Conservation (phyloP, 1,140 invertebrate genomes). For the Ostrea edulis region DNA sequence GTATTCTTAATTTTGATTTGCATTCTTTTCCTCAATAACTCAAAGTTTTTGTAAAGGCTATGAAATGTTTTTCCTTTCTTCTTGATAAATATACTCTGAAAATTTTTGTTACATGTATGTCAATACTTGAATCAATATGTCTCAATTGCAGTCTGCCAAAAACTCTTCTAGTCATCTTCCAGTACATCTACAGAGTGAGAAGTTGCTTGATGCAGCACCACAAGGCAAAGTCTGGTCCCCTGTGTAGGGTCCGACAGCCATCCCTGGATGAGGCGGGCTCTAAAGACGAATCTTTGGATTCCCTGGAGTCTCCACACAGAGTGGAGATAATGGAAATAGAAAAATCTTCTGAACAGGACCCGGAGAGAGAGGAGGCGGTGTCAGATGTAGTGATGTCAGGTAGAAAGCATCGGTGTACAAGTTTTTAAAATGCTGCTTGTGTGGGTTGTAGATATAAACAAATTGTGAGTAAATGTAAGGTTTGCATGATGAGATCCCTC, state of each 20-base stretch:
- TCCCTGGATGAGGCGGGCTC: neutral
- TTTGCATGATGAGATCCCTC: too few species aligned
- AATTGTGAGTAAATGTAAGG: too few species aligned
- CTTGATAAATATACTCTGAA: too few species aligned
- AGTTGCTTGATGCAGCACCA: constrained; percentile 57
- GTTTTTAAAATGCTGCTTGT: too few species aligned
- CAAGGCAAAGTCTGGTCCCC: neutral
- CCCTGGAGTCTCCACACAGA: constrained; percentile 1
- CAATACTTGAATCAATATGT: neutral
- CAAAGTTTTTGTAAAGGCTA: too few species aligned
- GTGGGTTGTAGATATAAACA: too few species aligned
- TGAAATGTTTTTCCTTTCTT: too few species aligned
- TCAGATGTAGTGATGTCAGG: constrained; percentile 40
- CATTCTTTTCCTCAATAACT: too few species aligned
- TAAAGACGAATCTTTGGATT: neutral
- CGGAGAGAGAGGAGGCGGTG: constrained; percentile 30
- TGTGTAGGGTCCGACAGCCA: neutral
- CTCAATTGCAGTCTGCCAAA: constrained; percentile 50
- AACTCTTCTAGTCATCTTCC: constrained; percentile 59
- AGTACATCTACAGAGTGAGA: constrained; percentile 66
- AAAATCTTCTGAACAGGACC: constrained; percentile 31
- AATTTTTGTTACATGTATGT: neutral
- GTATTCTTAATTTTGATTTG: too few species aligned
- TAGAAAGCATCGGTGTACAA: neutral
- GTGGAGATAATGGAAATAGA: constrained; percentile 28